Base-by-base conservation (phyloP, 1,140 invertebrate genomes). In the Pemphigus obesinymphae region DNA sequence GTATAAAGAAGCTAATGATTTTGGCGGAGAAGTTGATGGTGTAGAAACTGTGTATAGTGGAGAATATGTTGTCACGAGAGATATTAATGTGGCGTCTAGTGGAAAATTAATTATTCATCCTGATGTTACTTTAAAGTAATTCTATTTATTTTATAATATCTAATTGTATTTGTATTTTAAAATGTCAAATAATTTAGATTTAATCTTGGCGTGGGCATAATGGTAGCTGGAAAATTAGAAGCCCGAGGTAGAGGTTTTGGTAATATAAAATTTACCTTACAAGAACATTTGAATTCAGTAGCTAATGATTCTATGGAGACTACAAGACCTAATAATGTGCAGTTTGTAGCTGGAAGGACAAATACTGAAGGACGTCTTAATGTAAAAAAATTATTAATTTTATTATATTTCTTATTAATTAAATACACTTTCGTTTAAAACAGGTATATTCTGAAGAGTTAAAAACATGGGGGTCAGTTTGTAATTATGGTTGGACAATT, bases 401-500 rank as follows among this genome's bases (percentile, higher is more conserved):
- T 34, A 26, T 23, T 70, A n/a, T 66, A 13, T n/a, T 34, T 83
- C 63, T 48, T 70, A 23, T 61, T 29, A 55, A 29, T 10, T 17
- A 6, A 26, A 17, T 29, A 80, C 6, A 29, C 31, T 43, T 80
- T 80, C n/a, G 15, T 40, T 63, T 48, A 5, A 58, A 61, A 61
- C 15, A 80, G 76, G 55, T 80, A 43, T 80, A 43, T 68, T 76
- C 91, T 48, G 55, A 80, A 45, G 76, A 80, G 26, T 61, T 93
- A 83, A 90, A 92, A 23, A 92, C 92, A 87, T 99, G 98, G 97
- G 97, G 97, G 68, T 98, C 96, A 0, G 95, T 99, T 6, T 99
- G 98, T 85, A 96, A 96, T 88, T 95, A 99, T 86, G 94, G 93
- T 37, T 99, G 97, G 96, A 97, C 92, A 66, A 92, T 95, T n/a